Base-by-base conservation (phyloP, 2,888 invertebrate species). In the Platerodrilus igneus region DNA sequence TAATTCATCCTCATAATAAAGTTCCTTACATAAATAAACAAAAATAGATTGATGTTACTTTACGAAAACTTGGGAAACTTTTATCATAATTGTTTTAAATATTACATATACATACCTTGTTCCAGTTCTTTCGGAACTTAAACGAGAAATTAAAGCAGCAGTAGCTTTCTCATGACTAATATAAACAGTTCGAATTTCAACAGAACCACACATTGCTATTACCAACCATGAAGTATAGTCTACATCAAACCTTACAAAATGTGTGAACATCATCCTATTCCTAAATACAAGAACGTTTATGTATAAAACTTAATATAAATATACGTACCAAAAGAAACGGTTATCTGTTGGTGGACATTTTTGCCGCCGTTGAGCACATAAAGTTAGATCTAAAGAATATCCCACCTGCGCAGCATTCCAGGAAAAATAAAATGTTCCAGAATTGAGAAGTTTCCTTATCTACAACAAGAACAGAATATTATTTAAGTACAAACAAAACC, bases 391-490 rank as follows among this genome's bases (percentile, higher is more conserved):
- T 62, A 94, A 81, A 17, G 50, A 41, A n/a, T 56, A 55, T 14
- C 59, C 57, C 17, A 56, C 37, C 20, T 59, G 56, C 3, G 57
- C 61, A 18, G 66, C 68, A 39, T 60, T 78, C 86, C 88, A 89
- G 0, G 95, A 87, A 68, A 99, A 99, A 66, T 99, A 99, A 68
- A 97, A 97, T 20, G 94, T 95, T 7, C 97, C 97, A n/a, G 96
- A 95, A 65, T 93, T 95, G 3, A 99, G 74, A 36, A 99, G 73
- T 67, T 95, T 94, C 48, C 91, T 79, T 3, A 77, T 68, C 66
- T 67, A 36, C 3, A 41, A 28, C 35, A 7, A 21, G 6, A 20
- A 7, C 16, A 14, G 4, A 5, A 10, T 2, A 2, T 26, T 26
- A 13, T 26, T 11, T 4, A 26, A 26, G 22, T n/a, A 6, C 6